These are phyloP conservation scores for Schizopygopsis pylzovi DNA, from an alignment of 2,797 vertebrate species.

Conservation along the genomic window DNA sequence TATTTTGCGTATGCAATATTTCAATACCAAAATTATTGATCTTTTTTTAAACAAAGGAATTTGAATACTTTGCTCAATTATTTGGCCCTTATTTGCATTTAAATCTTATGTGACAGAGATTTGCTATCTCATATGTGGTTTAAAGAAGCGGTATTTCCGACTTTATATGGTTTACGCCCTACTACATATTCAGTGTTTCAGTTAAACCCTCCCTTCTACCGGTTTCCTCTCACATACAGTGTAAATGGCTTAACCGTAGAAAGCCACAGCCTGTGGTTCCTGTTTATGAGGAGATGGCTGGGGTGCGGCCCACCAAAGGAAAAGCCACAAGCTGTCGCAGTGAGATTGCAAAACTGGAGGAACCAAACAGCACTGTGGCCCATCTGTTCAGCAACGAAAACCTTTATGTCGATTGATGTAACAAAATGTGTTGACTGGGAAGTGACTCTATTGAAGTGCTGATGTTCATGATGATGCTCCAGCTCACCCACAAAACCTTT, in stretches of 20 bases:
- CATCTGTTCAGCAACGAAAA: slow-evolving; percentile 59
- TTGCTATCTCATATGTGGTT: neutral
- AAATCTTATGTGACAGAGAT: neutral
- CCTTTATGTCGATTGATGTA: slow-evolving; percentile 66
- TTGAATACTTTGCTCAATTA: neutral
- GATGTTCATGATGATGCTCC: neutral
- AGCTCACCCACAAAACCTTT: neutral
- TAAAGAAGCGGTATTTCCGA: neutral
- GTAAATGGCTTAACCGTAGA: slow-evolving; percentile 35
- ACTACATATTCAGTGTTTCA: slow-evolving; percentile 1
- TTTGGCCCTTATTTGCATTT: neutral
- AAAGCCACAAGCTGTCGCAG: slow-evolving; percentile 29
- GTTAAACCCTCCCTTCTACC: slow-evolving; percentile 15
- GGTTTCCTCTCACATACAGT: slow-evolving; percentile 54
- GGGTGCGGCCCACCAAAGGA: slow-evolving; percentile 19
- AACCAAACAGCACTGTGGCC: slow-evolving; percentile 50
- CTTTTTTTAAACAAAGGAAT: neutral
- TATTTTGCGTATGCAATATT: too few species aligned
- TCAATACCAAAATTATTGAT: too few species aligned
- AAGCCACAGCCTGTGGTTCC: slow-evolving; percentile 56
- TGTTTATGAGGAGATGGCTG: slow-evolving; percentile 80
- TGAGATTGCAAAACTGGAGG: slow-evolving; percentile 52
- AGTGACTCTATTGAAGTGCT: neutral
- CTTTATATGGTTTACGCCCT: neutral
- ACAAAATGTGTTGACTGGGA: neutral